These are phyloP conservation scores for Lonchura striata DNA, from an alignment of 2,113 vertebrate species.

Conservation along the genomic window DNA sequence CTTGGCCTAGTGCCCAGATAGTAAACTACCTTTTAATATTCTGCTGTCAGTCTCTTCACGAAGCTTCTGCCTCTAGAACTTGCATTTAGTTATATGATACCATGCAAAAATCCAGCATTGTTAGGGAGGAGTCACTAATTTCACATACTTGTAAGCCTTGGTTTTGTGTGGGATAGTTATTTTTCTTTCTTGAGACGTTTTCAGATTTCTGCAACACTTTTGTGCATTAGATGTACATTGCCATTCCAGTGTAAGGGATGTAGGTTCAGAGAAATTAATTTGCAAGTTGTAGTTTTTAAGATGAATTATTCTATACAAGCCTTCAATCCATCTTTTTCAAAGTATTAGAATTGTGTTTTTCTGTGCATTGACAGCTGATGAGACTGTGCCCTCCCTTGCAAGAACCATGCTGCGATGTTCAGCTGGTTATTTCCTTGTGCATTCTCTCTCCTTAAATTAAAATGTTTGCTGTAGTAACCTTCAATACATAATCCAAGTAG, in stretches of 20 bases:
- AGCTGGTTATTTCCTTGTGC: neutral
- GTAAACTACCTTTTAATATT: conserved; percentile 37
- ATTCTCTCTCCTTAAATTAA: neutral
- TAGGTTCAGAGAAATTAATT: neutral
- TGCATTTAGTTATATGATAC: neutral
- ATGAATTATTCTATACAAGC: neutral
- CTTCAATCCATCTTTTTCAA: neutral
- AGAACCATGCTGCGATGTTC: neutral
- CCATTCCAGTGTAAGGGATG: neutral
- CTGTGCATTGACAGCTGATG: neutral
- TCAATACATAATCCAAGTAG: neutral
- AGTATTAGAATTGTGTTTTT: neutral
- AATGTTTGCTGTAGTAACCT: neutral
- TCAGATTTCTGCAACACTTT: neutral
- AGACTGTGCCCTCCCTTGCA: neutral
- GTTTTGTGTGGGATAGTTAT: neutral
- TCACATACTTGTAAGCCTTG: neutral
- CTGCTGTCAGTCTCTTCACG: neutral
- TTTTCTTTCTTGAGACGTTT: neutral
- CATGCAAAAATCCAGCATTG: neutral
- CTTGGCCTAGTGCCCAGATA: conserved; percentile 28
- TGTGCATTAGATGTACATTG: neutral
- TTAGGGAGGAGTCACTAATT: neutral
- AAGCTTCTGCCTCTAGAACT: neutral
- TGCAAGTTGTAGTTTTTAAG: neutral